A percentile compares a stretch with the other conserved stretches of the same genome.
phyloP scores from a whole-genome alignment of 30 jellyfish, hydroid and myxozoan species.

The Hydractinia symbiolongicarpus region DNA sequence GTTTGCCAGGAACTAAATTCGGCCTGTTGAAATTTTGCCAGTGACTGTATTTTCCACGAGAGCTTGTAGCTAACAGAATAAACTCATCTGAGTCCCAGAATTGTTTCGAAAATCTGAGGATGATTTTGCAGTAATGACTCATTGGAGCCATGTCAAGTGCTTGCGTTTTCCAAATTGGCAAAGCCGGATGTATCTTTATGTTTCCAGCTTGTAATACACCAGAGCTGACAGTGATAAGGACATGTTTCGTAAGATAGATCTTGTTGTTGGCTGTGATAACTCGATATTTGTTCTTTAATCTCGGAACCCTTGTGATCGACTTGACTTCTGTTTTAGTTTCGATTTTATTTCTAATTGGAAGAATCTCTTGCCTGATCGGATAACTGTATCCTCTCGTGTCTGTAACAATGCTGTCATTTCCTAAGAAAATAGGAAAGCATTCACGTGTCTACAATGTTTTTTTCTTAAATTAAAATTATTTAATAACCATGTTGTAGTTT shows the following conservation, averaged over 20 bases:
- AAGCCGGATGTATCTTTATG: constrained; percentile 35
- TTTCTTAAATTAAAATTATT: too few relatives aligned
- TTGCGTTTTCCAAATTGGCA: constrained; percentile 58
- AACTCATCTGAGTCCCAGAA: constrained; percentile 64
- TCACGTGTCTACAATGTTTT: too few relatives aligned
- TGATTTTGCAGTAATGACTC: constrained; percentile 58
- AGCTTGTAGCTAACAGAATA: constrained; percentile 32
- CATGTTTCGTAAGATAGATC: constrained; percentile 28
- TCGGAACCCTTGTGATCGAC: too few relatives aligned
- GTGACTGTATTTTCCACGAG: constrained; percentile 42
- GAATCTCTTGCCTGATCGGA: too few relatives aligned
- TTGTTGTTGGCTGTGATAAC: constrained; percentile 32
- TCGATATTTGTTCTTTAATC: too few relatives aligned
- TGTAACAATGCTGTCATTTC: too few relatives aligned
- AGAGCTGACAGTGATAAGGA: constrained; percentile 45
- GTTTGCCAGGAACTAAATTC: too few relatives aligned
- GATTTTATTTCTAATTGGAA: too few relatives aligned
- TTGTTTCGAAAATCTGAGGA: constrained; percentile 36
- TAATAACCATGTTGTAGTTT: too few relatives aligned
- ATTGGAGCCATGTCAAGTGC: constrained; percentile 31
- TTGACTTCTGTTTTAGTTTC: too few relatives aligned
- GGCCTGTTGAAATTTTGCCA: constrained; percentile 49
- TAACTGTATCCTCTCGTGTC: too few relatives aligned
- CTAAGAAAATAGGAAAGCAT: too few relatives aligned
- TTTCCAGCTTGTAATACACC: constrained; percentile 43